A percentile compares a stretch with the other conserved stretches of the same genome.
These are phyloP conservation scores for Monarcha castaneiventris DNA, from an alignment of 2,113 vertebrate species.

Conservation along the genomic window DNA sequence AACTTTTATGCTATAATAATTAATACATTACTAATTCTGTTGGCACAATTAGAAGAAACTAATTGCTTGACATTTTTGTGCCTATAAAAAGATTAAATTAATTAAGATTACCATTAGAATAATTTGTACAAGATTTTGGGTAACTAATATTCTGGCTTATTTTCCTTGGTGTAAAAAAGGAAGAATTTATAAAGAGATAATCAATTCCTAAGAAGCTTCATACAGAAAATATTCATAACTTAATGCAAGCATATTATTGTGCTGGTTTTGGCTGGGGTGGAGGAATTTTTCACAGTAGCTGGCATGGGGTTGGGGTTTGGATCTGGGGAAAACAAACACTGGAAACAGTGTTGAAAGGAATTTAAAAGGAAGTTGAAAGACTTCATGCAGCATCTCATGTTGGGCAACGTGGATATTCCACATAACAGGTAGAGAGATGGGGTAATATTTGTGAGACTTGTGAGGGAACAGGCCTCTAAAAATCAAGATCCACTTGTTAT, in stretches of 20 bases:
- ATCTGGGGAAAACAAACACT: not conserved
- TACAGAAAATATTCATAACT: not conserved
- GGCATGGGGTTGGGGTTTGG: not conserved
- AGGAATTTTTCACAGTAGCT: no score
- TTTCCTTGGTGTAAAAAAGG: not conserved
- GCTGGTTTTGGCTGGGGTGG: not conserved
- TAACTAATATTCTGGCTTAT: slow-evolving; percentile 15
- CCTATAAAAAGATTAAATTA: slow-evolving; percentile 39
- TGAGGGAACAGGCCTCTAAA: not conserved
- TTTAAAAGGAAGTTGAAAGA: no score
- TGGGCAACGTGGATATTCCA: not conserved
- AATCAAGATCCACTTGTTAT: not conserved
- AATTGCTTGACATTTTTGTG: slow-evolving; percentile 48
- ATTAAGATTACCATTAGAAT: slow-evolving; percentile 8
- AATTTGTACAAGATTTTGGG: not conserved
- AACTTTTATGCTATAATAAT: slow-evolving; percentile 37
- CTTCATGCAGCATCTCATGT: not conserved
- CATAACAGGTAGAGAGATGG: not conserved
- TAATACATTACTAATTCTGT: slow-evolving; percentile 50
- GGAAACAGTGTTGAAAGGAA: not conserved
- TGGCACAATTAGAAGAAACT: slow-evolving; percentile 43
- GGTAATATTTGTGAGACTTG: not conserved
- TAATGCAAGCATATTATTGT: not conserved
- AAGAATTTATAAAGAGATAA: not conserved
- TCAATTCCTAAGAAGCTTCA: not conserved